Evolutionary conservation across 2,113 vertebrate species (phyloP), one percentile per base, ranked within the genome.

Genomic region (Chaetura pelagica): DNA sequence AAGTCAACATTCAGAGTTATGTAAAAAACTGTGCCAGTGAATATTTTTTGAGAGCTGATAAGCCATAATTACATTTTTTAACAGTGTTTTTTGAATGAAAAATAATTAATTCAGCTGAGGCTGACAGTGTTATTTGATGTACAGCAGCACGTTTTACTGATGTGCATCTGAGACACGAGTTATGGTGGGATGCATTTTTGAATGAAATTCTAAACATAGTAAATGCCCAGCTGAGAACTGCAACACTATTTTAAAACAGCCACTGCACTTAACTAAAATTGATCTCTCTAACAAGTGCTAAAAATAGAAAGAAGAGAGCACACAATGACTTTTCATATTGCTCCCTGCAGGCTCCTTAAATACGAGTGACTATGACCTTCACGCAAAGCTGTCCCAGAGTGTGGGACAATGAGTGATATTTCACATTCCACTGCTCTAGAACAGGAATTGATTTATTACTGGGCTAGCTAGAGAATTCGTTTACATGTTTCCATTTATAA

Each of bases 261-360:
- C 64, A 21, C 97, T 96, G 97, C 97, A 97, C 97, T 97, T 97
- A 97, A 97, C 97, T 97, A 96, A 98, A 98, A 98, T 95, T 96
- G 98, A 98, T 97, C 95, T 97, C 93, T 80, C 89, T 97, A 96
- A 94, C 94, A 71, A 95, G 89, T 12, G 87, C 97, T 98, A 98
- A 98, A 98, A 98, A 98, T 98, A 98, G 97, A 91, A 91, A 38
- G 83, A 72, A 30, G 81, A 96, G 92, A 96, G 79, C 69, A 96
- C 95, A 97, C 93, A 95, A 80, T 94, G 96, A 86, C 97, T 98
- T 96, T 97, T 97, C 96, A 80, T 92, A 95, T 90, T n/a, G 80
- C 94, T 97, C 96, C 95, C 97, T 85, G 88, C 94, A 97, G 98
- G 97, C 95, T 88, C 95, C 97, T 97, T 95, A 96, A 85, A 92